These are phyloP conservation scores for Aldrovandia affinis DNA, from an alignment of 2,797 vertebrate genomes.

Conservation along the genomic window DNA sequence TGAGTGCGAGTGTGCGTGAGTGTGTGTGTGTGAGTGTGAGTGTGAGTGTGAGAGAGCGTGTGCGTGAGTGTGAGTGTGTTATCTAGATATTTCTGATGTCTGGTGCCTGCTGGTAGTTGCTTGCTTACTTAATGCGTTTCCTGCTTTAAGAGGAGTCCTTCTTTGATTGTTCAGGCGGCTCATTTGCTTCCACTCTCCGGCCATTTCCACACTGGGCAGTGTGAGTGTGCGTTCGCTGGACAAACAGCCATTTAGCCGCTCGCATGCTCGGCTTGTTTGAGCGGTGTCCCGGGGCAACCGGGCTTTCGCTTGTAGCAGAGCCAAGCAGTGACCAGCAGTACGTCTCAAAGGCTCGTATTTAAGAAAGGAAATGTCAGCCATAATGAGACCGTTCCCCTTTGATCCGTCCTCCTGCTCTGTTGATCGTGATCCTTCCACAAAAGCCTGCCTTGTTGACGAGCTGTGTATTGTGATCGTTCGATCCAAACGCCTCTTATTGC, in stretches of 20 bases:
- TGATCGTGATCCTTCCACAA: slow-evolving; percentile 66
- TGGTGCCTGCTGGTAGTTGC: too few species aligned
- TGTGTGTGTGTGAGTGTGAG: too few species aligned
- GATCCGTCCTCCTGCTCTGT: slow-evolving; percentile 65
- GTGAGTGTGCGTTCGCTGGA: slow-evolving; percentile 54
- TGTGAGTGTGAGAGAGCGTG: too few species aligned
- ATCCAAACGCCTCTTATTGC: too few species aligned
- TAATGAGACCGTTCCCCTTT: slow-evolving; percentile 74
- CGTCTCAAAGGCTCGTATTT: slow-evolving; percentile 64
- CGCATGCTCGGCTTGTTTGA: slow-evolving; percentile 54
- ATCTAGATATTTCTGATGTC: too few species aligned
- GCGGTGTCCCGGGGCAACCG: slow-evolving; percentile 57
- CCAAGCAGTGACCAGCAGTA: slow-evolving; percentile 46
- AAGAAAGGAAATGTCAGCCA: slow-evolving; percentile 76
- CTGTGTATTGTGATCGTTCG: slow-evolving; percentile 51
- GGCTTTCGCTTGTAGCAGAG: slow-evolving; percentile 57
- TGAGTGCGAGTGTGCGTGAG: too few species aligned
- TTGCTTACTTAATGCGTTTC: too few species aligned
- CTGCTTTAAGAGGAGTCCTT: too few species aligned
- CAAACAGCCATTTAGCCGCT: slow-evolving; percentile 59
- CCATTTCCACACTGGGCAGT: background rate
- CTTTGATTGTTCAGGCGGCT: too few species aligned
- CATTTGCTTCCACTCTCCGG: too few species aligned
- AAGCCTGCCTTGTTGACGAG: slow-evolving; percentile 67
- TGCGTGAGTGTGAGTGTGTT: too few species aligned